Conservation (phyloP, 2,113 vertebrate species). For the Mesitornis unicolor region DNA sequence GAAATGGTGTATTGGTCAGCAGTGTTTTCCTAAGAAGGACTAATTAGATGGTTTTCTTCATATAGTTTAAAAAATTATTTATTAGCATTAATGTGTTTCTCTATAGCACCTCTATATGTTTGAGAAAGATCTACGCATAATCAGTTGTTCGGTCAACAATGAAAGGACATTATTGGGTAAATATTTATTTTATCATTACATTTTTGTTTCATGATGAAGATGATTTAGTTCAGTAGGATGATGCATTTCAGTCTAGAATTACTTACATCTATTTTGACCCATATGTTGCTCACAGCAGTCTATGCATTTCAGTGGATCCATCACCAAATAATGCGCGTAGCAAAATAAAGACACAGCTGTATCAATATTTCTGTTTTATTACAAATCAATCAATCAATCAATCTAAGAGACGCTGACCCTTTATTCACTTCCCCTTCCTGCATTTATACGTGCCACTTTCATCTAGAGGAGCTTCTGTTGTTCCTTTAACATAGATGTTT, state of each 20-base stretch:
- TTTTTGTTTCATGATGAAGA: not conserved
- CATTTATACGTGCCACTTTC: not conserved
- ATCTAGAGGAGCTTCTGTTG: not conserved
- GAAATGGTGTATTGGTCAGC: not conserved
- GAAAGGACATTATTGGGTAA: slow-evolving; percentile 92
- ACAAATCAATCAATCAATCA: too few species aligned
- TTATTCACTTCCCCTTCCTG: not conserved
- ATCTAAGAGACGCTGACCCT: not conserved
- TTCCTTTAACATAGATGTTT: not conserved
- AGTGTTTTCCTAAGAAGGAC: not conserved
- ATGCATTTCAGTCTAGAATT: not conserved
- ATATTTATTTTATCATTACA: not conserved
- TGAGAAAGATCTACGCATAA: slow-evolving; percentile 86
- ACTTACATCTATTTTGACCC: not conserved
- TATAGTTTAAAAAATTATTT: not conserved
- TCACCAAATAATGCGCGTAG: not conserved
- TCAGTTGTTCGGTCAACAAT: slow-evolving; percentile 91
- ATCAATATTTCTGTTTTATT: not conserved
- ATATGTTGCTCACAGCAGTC: not conserved
- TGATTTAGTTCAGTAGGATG: not conserved
- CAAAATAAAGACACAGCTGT: not conserved
- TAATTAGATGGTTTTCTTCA: not conserved
- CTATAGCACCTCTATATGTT: slow-evolving; percentile 89
- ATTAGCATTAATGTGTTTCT: slow-evolving; percentile 18
- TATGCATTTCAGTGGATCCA: not conserved